Conservation (phyloP, 1,140 invertebrate genomes). For the Rhagoletis pomonella region DNA sequence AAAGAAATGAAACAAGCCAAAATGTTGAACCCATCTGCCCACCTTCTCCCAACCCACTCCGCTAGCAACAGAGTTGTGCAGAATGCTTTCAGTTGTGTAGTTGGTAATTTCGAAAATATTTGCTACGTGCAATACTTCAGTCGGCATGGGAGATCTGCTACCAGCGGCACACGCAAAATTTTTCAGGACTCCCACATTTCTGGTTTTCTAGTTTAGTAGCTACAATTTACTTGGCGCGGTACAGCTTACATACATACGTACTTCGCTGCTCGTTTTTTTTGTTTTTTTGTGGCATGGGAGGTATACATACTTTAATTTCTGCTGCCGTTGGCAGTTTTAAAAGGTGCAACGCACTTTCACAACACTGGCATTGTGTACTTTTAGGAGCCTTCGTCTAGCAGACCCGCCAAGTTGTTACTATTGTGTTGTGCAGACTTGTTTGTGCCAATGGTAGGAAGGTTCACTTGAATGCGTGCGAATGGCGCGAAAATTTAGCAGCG, state of each 20-base stretch:
- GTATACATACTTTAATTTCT: background rate
- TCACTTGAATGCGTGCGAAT: slow-evolving; percentile 38
- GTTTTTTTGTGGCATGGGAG: no score
- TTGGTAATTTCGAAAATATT: slow-evolving; percentile 33
- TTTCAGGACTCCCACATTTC: background rate
- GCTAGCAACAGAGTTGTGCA: background rate
- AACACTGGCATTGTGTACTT: background rate
- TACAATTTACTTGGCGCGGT: background rate
- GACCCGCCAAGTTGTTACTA: background rate
- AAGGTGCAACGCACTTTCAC: slow-evolving; percentile 18
- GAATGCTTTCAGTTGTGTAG: slow-evolving; percentile 4
- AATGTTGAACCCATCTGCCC: background rate
- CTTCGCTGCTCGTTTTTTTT: no score
- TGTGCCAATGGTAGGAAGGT: background rate
- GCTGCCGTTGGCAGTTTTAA: slow-evolving; percentile 15
- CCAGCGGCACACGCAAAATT: background rate
- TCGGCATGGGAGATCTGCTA: background rate
- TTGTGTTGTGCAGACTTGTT: no score
- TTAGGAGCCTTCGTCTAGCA: background rate
- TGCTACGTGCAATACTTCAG: slow-evolving; percentile 39
- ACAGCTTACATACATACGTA: no score
- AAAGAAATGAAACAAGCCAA: background rate
- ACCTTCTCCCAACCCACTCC: background rate
- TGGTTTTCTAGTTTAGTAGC: background rate
- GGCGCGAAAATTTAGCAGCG: slow-evolving; percentile 21